Conservation (phyloP, 2,888 invertebrate species). For the Caenorhabditis sp. region DNA sequence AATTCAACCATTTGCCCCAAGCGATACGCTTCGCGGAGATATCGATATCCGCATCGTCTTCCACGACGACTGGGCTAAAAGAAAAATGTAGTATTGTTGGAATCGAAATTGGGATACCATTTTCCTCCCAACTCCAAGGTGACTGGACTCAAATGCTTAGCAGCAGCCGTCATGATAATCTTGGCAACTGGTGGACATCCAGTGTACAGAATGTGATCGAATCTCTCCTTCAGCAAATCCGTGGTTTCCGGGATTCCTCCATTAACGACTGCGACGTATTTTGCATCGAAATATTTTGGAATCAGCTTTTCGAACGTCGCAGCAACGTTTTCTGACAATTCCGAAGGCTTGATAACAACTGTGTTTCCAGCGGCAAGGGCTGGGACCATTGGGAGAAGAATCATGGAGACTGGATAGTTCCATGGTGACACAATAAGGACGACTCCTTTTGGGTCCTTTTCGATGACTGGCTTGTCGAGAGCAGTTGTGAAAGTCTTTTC, state of each 20-base stretch:
- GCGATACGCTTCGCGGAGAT: constrained; percentile 90
- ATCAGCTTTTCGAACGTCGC: constrained; percentile 71
- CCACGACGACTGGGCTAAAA: constrained; percentile 92
- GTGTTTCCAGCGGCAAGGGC: constrained; percentile 81
- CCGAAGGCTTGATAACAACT: constrained; percentile 80
- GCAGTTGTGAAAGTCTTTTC: constrained; percentile 66
- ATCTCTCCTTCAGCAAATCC: constrained; percentile 90
- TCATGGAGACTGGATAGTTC: constrained; percentile 90
- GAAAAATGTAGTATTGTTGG: not conserved
- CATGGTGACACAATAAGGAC: constrained; percentile 91
- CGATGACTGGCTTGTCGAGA: constrained; percentile 83
- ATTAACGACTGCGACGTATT: constrained; percentile 89
- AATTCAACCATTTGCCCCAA: constrained; percentile 96
- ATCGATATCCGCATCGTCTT: constrained; percentile 89
- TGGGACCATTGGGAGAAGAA: constrained; percentile 78
- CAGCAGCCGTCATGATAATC: constrained; percentile 92
- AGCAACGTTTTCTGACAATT: constrained; percentile 74
- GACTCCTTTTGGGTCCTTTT: constrained; percentile 90
- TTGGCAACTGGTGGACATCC: constrained; percentile 90
- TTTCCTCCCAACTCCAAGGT: constrained; percentile 92
- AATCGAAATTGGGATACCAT: constrained; percentile 80
- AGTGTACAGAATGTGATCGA: constrained; percentile 97
- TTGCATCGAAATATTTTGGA: constrained; percentile 86
- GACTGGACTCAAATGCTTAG: constrained; percentile 93
- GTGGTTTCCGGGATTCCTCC: constrained; percentile 93